These are phyloP conservation scores for Leucophora obtusa DNA, from an alignment of 2,888 invertebrate genomes.

Conservation along the genomic window DNA sequence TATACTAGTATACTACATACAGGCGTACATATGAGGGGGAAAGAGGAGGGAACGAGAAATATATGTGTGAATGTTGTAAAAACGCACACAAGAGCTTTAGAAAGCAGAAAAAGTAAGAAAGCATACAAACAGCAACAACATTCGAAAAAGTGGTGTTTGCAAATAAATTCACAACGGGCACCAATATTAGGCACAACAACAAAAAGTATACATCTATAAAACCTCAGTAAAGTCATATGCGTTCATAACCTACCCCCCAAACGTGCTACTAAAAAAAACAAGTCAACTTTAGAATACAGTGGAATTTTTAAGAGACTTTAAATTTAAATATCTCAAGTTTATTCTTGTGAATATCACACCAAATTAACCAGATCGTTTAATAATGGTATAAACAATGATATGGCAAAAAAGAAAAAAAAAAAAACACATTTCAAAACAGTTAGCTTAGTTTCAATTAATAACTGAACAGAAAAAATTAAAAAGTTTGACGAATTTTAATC, in stretches of 20 bases:
- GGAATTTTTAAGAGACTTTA: slow-evolving; percentile 41
- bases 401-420: not conserved
- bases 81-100: slow-evolving; percentile 51
- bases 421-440: not conserved
- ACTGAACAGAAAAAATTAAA: not conserved
- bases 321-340: slow-evolving; percentile 19
- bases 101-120: slow-evolving; percentile 31
- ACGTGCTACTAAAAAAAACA: slow-evolving; percentile 20
- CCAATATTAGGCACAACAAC: slow-evolving; percentile 39
- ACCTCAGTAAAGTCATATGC: slow-evolving; percentile 41
- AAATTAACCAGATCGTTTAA: slow-evolving; percentile 36
- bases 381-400: not conserved
- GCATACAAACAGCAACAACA: slow-evolving; percentile 34
- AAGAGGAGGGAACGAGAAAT: slow-evolving; percentile 1
- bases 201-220: slow-evolving; percentile 8
- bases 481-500: not conserved
- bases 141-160: slow-evolving; percentile 48
- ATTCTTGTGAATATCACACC: slow-evolving; percentile 17
- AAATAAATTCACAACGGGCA: slow-evolving; percentile 59
- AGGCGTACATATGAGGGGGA: slow-evolving; percentile 18
- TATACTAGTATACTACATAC: slow-evolving; percentile 29
- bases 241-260: slow-evolving; percentile 18
- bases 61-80: slow-evolving; percentile 37
- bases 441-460: not conserved
- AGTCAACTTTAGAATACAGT: slow-evolving; percentile 43